Evolutionary conservation across 37 sponge, comb jelly and placozoan genomes (phyloP).

Genomic region (Bolinopsis microptera): DNA sequence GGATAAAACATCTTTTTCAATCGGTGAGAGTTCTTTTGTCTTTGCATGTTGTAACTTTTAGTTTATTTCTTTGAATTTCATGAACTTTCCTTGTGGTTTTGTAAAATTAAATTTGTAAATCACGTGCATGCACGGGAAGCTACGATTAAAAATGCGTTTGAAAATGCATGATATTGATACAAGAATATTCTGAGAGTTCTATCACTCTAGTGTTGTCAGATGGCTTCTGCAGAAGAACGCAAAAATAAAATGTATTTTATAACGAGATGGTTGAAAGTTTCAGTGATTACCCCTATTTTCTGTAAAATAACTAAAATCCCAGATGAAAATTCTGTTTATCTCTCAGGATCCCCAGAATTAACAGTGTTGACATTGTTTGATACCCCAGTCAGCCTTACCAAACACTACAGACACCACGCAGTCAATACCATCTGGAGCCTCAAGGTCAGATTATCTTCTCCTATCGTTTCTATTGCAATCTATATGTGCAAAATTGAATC

Average conservation of each 20-base stretch:
- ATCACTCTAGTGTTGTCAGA: no score
- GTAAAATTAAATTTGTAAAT: not conserved
- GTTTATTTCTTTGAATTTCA: not conserved
- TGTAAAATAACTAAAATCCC: no score
- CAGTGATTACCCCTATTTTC: no score
- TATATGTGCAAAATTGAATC: no score
- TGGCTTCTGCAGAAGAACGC: no score
- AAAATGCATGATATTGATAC: no score
- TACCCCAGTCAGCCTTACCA: constrained; percentile 75
- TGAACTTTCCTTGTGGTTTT: not conserved
- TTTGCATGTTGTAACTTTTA: not conserved
- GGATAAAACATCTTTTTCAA: not conserved
- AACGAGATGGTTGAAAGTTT: no score
- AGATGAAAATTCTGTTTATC: no score
- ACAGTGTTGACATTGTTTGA: constrained; percentile 75
- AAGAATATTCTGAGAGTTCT: no score
- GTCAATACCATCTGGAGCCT: constrained; percentile 73
- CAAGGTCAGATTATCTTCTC: constrained; percentile 18
- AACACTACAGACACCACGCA: constrained; percentile 77
- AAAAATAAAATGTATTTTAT: no score
- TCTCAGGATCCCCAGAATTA: constrained; percentile 61
- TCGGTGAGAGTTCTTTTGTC: not conserved
- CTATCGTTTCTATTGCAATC: no score
- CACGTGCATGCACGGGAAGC: not conserved
- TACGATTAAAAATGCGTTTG: no score